Conservation (phyloP, 2,888 invertebrate genomes). For the Chouioia cunea region DNA sequence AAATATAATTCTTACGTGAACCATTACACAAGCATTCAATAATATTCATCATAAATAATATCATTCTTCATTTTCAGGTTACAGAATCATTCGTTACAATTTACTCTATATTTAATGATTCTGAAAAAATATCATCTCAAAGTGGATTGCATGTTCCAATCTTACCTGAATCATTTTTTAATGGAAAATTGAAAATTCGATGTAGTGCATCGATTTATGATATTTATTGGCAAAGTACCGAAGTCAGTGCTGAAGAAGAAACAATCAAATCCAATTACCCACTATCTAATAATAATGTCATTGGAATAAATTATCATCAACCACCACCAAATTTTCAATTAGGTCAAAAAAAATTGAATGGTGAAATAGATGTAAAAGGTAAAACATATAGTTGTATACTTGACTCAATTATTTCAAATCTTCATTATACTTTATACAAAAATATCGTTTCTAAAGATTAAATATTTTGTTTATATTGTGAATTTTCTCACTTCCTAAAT, state of each 20-base stretch:
- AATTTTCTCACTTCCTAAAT: too few relatives aligned
- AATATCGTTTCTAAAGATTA: too few relatives aligned
- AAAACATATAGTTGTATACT: too few relatives aligned
- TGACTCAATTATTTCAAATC: too few relatives aligned
- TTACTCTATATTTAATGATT: not conserved
- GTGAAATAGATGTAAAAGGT: slow-evolving; percentile 66
- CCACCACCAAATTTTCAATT: slow-evolving; percentile 67
- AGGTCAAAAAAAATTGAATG: slow-evolving; percentile 65
- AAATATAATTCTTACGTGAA: too few relatives aligned
- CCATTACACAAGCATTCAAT: too few relatives aligned
- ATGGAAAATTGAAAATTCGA: slow-evolving; percentile 74
- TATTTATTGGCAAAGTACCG: slow-evolving; percentile 77
- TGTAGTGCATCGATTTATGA: slow-evolving; percentile 77
- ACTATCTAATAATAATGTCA: slow-evolving; percentile 62
- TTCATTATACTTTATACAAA: too few relatives aligned
- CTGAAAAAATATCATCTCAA: slow-evolving; percentile 13
- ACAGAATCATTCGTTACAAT: slow-evolving; percentile 1
- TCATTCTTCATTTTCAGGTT: too few relatives aligned
- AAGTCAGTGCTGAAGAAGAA: slow-evolving; percentile 76
- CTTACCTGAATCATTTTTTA: slow-evolving; percentile 70
- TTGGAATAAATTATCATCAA: slow-evolving; percentile 65
- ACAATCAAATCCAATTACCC: slow-evolving; percentile 60
- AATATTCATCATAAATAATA: too few relatives aligned
- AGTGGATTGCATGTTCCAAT: slow-evolving; percentile 71
- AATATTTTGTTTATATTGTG: too few relatives aligned